Percentiles rank a stretch among this genome's conserved stretches.
These are phyloP conservation scores for Pterocles orientalis DNA, from an alignment of 2,113 vertebrate species.

Conservation along the genomic window DNA sequence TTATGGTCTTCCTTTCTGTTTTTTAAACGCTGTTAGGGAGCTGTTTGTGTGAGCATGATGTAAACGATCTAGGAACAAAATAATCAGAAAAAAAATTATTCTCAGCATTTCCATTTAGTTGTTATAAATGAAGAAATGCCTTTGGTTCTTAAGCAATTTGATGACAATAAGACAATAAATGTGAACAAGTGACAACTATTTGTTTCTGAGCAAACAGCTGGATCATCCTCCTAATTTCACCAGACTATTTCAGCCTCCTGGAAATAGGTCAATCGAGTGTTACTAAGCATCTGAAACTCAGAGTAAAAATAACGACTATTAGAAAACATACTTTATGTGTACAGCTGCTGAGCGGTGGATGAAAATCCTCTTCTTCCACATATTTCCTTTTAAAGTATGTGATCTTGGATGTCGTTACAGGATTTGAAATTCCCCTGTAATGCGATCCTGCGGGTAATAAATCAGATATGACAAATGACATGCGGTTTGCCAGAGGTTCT, in stretches of 20 bases:
- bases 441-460: constrained; percentile 83
- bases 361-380: constrained; percentile 90
- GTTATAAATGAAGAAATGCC: constrained; percentile 11
- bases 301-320: constrained; percentile 65
- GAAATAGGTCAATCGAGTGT: constrained; percentile 58
- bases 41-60: not conserved
- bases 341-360: constrained; percentile 88
- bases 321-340: constrained; percentile 88
- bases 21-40: not conserved
- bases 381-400: constrained; percentile 98
- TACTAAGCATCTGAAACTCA: constrained; percentile 62
- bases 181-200: constrained; percentile 46
- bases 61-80: constrained; percentile 11
- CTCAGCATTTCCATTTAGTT: constrained; percentile 41
- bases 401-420: constrained; percentile 88
- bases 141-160: constrained; percentile 36
- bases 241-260: constrained; percentile 53
- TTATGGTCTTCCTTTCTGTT: not conserved
- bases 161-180: constrained; percentile 64
- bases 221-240: constrained; percentile 42
- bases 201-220: constrained; percentile 38
- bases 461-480: constrained; percentile 82
- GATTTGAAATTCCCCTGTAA: constrained; percentile 87
- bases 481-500: constrained; percentile 73
- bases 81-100: not conserved